Evolutionary conservation across 2,888 invertebrate genomes (phyloP).

Genomic region (Clivina fossor): DNA sequence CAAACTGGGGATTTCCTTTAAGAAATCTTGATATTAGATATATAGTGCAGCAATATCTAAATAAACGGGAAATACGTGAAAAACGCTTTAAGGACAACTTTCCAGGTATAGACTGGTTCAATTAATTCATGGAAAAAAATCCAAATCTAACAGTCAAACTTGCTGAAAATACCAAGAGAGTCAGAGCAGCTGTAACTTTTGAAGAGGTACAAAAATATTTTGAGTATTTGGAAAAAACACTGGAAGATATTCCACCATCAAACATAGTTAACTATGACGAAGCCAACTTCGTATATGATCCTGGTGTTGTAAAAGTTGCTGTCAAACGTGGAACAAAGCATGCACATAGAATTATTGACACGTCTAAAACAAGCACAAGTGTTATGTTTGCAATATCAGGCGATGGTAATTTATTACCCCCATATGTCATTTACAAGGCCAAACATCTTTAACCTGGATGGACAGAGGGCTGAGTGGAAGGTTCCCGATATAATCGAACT

Average conservation of each 20-base stretch:
- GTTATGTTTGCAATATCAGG: conserved; percentile 44
- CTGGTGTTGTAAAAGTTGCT: conserved; percentile 15
- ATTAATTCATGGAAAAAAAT: background rate
- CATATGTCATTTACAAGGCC: conserved; percentile 45
- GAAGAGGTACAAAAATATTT: conserved; percentile 35
- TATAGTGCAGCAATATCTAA: conserved; percentile 1
- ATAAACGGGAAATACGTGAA: background rate
- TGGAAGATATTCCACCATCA: background rate
- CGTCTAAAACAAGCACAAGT: conserved; percentile 33
- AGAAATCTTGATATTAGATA: background rate
- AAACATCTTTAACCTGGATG: conserved; percentile 42
- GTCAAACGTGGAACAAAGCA: conserved; percentile 29
- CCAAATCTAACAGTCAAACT: background rate
- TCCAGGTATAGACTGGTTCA: background rate
- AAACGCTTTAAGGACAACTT: background rate
- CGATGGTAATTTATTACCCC: conserved; percentile 41
- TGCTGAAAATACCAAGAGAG: conserved; percentile 26
- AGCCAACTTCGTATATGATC: conserved; percentile 3
- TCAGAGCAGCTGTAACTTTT: no score
- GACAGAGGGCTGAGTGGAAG: conserved; percentile 41
- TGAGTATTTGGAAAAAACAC: background rate
- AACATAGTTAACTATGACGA: conserved; percentile 10
- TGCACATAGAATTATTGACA: conserved; percentile 35
- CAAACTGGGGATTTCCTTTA: background rate
- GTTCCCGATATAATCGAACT: conserved; percentile 40